phyloP scores from a whole-genome alignment of 2,888 invertebrate genomes.

The Eupithecia tripunctaria region DNA sequence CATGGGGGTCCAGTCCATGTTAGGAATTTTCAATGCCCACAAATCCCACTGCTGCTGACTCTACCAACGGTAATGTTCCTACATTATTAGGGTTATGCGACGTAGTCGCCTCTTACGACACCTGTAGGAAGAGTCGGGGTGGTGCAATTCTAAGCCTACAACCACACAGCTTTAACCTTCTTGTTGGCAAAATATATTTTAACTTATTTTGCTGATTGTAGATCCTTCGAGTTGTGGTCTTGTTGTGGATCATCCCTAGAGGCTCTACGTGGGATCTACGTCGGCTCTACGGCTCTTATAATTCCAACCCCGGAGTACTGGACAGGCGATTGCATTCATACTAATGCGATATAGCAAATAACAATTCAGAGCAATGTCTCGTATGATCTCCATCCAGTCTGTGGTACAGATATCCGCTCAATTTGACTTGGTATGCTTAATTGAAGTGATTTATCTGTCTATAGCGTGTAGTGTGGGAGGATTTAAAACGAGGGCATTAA shows the following conservation, averaged over 20 bases:
- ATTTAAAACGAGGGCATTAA: neutral
- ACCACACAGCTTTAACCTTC: no score
- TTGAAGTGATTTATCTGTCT: neutral
- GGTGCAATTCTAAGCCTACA: no score
- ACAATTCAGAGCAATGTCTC: slow-evolving; percentile 28
- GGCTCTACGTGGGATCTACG: slow-evolving; percentile 10
- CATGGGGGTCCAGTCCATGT: no score
- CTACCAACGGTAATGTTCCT: no score
- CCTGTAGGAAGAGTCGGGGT: no score
- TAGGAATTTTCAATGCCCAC: no score
- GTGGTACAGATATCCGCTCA: neutral
- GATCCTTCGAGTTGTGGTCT: neutral
- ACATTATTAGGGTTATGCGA: no score
- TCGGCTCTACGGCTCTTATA: slow-evolving; percentile 29
- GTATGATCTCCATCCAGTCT: slow-evolving; percentile 18
- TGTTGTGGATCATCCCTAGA: neutral
- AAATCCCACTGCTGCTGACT: no score
- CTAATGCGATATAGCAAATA: slow-evolving; percentile 40
- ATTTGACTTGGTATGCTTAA: neutral
- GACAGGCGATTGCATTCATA: slow-evolving; percentile 36
- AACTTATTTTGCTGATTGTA: neutral
- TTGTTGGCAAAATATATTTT: neutral
- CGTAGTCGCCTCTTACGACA: no score
- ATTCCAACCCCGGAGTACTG: slow-evolving; percentile 32
- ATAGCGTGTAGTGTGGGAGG: neutral